A percentile compares a stretch with the other conserved stretches of the same genome.
Conservation (phyloP, 2,888 invertebrate genomes). For the Agrochola lota region DNA sequence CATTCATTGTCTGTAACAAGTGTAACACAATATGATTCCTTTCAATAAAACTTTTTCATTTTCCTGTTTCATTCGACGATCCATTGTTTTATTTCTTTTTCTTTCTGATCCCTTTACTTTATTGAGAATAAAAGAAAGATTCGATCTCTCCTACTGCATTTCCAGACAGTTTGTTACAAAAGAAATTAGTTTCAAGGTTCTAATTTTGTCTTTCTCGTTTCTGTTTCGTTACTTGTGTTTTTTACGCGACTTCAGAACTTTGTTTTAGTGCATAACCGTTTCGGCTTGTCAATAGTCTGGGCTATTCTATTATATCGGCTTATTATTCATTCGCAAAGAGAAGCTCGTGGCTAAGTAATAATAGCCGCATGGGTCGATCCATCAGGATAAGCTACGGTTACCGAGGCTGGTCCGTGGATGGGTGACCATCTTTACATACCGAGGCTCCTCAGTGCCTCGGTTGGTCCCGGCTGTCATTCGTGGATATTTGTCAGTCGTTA, state of each 20-base stretch:
- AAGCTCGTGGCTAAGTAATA: too few relatives aligned
- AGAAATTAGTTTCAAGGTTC: background rate
- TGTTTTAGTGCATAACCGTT: background rate
- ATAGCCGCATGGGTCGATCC: too few relatives aligned
- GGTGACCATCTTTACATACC: too few relatives aligned
- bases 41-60: constrained; percentile 21
- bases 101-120: background rate
- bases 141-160: constrained; percentile 7
- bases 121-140: constrained; percentile 24
- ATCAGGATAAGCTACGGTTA: too few relatives aligned
- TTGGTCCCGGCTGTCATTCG: too few relatives aligned
- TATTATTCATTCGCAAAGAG: too few relatives aligned
- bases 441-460: too few relatives aligned
- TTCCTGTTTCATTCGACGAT: background rate
- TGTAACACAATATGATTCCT: background rate
- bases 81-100: constrained; percentile 6
- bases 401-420: too few relatives aligned
- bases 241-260: too few relatives aligned
- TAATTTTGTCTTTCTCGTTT: too few relatives aligned
- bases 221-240: too few relatives aligned
- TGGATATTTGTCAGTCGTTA: too few relatives aligned
- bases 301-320: background rate
- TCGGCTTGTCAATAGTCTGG: background rate
- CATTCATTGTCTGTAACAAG: background rate
- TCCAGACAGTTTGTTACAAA: background rate